Base-by-base conservation (phyloP, 2,888 invertebrate species). In the Campoplex nolae region DNA sequence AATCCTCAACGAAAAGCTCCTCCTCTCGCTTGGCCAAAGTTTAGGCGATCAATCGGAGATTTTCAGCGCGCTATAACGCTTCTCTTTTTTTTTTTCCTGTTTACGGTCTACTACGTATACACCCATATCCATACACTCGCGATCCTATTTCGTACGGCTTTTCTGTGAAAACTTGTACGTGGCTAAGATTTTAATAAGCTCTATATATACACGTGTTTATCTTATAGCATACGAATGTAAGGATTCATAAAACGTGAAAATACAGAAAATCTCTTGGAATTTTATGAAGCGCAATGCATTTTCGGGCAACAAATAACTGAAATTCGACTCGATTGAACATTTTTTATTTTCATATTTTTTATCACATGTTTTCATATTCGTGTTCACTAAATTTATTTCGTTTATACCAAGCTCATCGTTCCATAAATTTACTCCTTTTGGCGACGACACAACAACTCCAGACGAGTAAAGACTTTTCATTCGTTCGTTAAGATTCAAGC, bases 11-110 rank as follows among this genome's bases (percentile, higher is more conserved):
- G 81, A 87, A 68, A 51, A 67, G 58, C 67, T 51, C 45, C 23
- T 79, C 54, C 23, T 79, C 54, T 67, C 67, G 38, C 67, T 74
- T 18, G 23, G 84, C 70, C 42, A 78, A 78, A 87, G 74, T 87
- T 87, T 84, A 62, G 70, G 45, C 81, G 81, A 84, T 86, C 84
- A 84, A 86, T 82, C 81, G 86, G 62, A n/a, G n/a, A 87, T 82
- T 56, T 56, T 13, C 65, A 28, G 42, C 18, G 62, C 62, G n/a
- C 54, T 42, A 58, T 42, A 18, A 28, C 18, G 51, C 32, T 48
- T 70, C 58, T 77, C 35, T 38, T 6, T 38, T 6, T 38, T 56
- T 42, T 51, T 32, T 45, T 79, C 68, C n/a, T 67, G 9, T 54
- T 35, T 56, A 67, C 74, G 3, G 28, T 51, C 13, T 48, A 62